phyloP scores from a whole-genome alignment of 2,888 invertebrate genomes.

The Zaprionus obscuricornis region DNA sequence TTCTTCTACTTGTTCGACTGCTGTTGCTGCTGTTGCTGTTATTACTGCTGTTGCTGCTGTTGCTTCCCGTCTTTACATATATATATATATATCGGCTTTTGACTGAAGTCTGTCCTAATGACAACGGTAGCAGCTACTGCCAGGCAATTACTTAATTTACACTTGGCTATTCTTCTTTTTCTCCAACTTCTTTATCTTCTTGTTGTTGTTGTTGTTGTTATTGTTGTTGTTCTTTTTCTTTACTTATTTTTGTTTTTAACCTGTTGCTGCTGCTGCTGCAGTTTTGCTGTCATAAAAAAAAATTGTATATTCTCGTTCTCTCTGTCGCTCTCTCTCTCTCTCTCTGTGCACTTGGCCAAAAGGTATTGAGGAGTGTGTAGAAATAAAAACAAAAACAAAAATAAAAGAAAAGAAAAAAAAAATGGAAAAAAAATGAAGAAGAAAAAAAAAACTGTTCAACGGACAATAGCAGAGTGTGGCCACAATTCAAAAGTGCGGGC shows the following conservation, averaged over 20 bases:
- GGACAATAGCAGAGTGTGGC: slow-evolving; percentile 58
- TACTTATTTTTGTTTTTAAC: no score
- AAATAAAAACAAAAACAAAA: slow-evolving; percentile 4
- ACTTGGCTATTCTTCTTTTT: slow-evolving; percentile 51
- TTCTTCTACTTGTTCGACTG: no score
- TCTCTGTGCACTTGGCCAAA: slow-evolving; percentile 42
- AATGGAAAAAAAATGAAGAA: neutral
- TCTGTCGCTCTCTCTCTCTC: no score
- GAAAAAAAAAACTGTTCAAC: slow-evolving; percentile 23
- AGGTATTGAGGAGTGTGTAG: slow-evolving; percentile 39
- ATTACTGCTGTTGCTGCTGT: neutral
- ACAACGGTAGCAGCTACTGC: slow-evolving; percentile 72
- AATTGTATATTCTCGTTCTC: slow-evolving; percentile 28
- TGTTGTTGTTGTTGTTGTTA: slow-evolving; percentile 9
- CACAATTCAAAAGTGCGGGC: slow-evolving; percentile 51
- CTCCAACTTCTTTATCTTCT: neutral
- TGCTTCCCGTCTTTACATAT: slow-evolving; percentile 42
- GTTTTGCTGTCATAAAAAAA: slow-evolving; percentile 41
- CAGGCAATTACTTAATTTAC: slow-evolving; percentile 72
- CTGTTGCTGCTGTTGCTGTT: slow-evolving; percentile 6
- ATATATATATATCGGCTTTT: slow-evolving; percentile 51
- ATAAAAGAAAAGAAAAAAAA: neutral
- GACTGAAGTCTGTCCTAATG: slow-evolving; percentile 65
- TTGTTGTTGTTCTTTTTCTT: no score
- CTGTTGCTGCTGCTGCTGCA: slow-evolving; percentile 15